Conservation (phyloP, 2,888 invertebrate genomes). For the Stenolophus ochropezus region DNA sequence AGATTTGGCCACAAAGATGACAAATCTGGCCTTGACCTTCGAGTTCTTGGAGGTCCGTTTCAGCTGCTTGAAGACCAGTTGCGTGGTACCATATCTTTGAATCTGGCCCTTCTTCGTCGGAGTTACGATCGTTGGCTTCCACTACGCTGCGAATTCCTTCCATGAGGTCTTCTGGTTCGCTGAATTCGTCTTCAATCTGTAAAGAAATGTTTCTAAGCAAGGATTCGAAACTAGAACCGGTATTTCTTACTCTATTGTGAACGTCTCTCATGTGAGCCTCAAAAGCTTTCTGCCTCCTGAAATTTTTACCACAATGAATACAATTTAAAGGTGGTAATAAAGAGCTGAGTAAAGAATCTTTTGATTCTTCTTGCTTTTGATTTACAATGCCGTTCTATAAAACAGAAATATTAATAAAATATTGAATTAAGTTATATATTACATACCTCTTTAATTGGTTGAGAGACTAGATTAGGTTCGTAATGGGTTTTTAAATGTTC, state of each 20-base stretch:
- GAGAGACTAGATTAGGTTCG: conserved; percentile 74
- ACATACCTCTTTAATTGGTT: conserved; percentile 28
- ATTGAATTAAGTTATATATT: background rate
- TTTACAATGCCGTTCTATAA: conserved; percentile 26
- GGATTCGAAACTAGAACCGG: conserved; percentile 62
- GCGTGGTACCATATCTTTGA: conserved; percentile 68
- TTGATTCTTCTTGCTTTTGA: conserved; percentile 21
- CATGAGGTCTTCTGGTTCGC: conserved; percentile 90
- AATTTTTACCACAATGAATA: conserved; percentile 75
- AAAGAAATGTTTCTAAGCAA: conserved; percentile 67
- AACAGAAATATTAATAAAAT: background rate
- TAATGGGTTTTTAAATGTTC: conserved; percentile 90
- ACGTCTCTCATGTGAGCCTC: conserved; percentile 79
- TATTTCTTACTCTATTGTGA: conserved; percentile 72
- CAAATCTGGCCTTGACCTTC: conserved; percentile 72
- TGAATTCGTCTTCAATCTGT: conserved; percentile 84
- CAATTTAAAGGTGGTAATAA: conserved; percentile 67
- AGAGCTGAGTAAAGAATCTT: conserved; percentile 50
- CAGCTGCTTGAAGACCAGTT: conserved; percentile 69
- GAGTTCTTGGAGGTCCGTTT: conserved; percentile 72
- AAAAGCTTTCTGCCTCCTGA: conserved; percentile 79
- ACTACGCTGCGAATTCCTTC: conserved; percentile 89
- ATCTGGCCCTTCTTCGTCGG: conserved; percentile 68
- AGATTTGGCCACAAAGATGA: conserved; percentile 71
- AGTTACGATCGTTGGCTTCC: conserved; percentile 73